Evolutionary conservation across 2,113 vertebrate genomes (phyloP).

Genomic region (Xerus inauris): DNA sequence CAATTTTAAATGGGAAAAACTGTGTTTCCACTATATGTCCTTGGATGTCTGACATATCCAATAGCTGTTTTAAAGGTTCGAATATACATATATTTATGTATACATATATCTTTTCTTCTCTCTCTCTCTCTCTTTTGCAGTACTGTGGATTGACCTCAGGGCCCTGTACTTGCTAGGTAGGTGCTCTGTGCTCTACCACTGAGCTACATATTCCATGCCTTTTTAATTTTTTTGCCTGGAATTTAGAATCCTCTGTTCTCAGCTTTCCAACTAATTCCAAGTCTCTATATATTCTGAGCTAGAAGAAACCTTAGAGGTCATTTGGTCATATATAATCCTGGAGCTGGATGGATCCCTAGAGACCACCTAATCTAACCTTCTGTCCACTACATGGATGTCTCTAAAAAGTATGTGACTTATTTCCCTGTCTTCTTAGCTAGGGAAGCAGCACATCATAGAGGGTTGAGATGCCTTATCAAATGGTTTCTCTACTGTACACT

Average conservation of each 20-base stretch:
- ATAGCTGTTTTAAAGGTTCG: too few species aligned
- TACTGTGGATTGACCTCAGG: neutral
- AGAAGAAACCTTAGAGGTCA: neutral
- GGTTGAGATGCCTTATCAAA: neutral
- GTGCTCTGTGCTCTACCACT: neutral
- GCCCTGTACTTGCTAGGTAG: neutral
- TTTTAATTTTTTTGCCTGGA: neutral
- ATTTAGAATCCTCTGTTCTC: too few species aligned
- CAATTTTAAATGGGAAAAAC: conserved; percentile 12
- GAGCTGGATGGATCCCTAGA: neutral
- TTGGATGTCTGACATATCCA: too few species aligned
- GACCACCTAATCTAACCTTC: neutral
- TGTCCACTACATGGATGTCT: neutral
- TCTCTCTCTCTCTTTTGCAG: neutral
- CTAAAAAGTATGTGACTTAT: neutral
- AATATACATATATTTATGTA: too few species aligned
- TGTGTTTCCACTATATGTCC: neutral
- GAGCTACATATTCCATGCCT: neutral
- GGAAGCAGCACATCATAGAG: neutral
- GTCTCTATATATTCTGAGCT: neutral
- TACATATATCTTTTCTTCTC: neutral
- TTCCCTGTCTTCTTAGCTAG: neutral
- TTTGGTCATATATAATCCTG: neutral
- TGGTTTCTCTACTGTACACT: neutral
- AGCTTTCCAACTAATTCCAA: neutral